Percentiles rank a stretch among this genome's conserved stretches.
Evolutionary conservation across 1,140 invertebrate genomes (phyloP).

Genomic region (Lasioglossum baleicum): DNA sequence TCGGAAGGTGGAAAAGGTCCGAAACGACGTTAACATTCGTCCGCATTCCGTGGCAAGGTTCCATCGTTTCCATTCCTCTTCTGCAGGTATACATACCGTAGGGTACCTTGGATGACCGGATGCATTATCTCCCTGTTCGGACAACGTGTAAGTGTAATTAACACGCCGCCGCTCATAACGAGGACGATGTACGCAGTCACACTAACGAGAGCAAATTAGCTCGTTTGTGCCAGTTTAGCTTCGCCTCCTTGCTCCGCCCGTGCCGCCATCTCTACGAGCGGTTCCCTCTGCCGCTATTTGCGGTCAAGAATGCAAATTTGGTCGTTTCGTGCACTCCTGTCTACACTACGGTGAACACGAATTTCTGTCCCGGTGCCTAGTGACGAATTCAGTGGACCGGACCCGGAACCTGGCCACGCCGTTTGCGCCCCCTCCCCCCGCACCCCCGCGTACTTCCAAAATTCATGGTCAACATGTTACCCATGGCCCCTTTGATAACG

Average conservation of each 20-base stretch:
- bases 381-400: constrained; percentile 60
- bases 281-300: constrained; percentile 58
- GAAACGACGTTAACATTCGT: constrained; percentile 31
- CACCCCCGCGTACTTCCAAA: constrained; percentile 53
- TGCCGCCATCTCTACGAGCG: constrained; percentile 11
- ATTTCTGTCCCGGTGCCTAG: constrained; percentile 54
- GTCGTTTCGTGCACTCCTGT: constrained; percentile 55
- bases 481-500: constrained; percentile 30
- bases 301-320: constrained; percentile 74
- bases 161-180: constrained; percentile 67
- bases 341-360: constrained; percentile 53
- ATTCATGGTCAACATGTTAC: constrained; percentile 58
- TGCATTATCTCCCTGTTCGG: constrained; percentile 66
- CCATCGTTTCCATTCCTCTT: constrained; percentile 48
- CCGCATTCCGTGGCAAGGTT: constrained; percentile 20
- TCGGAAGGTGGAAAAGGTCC: not conserved
- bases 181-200: constrained; percentile 66
- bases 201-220: constrained; percentile 75
- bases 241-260: constrained; percentile 56
- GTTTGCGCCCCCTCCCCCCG: too few species aligned
- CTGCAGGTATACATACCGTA: constrained; percentile 25
- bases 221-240: constrained; percentile 69
- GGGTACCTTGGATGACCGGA: constrained; percentile 59
- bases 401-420: not conserved
- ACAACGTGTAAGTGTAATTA: constrained; percentile 73